These are phyloP conservation scores for Pedionomus torquatus DNA, from an alignment of 2,113 vertebrate genomes.

Conservation along the genomic window DNA sequence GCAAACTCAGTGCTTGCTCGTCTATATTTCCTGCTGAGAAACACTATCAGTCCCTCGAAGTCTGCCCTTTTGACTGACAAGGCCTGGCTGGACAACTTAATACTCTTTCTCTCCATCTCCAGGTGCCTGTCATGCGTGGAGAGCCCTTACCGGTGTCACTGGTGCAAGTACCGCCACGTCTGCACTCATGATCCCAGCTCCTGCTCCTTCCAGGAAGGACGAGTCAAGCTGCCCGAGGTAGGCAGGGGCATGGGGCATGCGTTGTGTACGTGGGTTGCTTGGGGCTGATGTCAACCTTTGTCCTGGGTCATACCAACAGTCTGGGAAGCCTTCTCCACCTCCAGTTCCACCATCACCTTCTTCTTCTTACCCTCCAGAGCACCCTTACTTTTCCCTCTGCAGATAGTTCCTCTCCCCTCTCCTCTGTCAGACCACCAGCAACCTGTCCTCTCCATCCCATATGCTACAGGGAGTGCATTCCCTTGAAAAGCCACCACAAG, in stretches of 20 bases:
- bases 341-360: not conserved
- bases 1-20: not conserved
- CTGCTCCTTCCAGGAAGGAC: conserved; percentile 96
- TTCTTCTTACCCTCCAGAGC: not conserved
- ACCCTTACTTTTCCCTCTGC: not conserved
- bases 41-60: rapidly evolving
- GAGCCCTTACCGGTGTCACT: conserved; percentile 95
- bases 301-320: not conserved
- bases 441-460: not conserved
- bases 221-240: conserved; percentile 94
- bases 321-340: not conserved
- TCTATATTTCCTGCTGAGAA: not conserved
- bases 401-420: not conserved
- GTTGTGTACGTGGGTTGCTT: rapidly evolving
- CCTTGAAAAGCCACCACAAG: not conserved
- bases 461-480: not conserved
- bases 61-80: not conserved
- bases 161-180: conserved; percentile 97
- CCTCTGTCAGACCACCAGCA: not conserved
- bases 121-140: conserved; percentile 96
- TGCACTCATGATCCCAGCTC: conserved; percentile 95
- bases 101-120: not conserved
- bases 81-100: not conserved
- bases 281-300: not conserved
- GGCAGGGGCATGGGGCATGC: not conserved